phyloP scores from a whole-genome alignment of 2,888 invertebrate genomes.

The Melieria picta region DNA sequence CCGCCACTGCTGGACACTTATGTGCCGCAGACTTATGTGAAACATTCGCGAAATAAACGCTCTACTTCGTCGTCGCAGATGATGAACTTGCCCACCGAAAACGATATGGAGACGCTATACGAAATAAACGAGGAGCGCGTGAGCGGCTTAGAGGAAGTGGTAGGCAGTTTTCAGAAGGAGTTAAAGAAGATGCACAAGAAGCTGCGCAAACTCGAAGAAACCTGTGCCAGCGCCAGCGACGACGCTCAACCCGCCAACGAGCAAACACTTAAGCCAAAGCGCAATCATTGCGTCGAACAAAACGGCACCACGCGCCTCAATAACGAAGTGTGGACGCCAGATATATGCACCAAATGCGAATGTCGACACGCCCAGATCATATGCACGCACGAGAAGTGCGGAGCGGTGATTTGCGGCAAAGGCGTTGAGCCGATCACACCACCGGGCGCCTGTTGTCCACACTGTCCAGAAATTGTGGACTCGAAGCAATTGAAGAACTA shows the following conservation, averaged over 20 bases:
- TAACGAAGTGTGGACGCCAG: slow-evolving; percentile 67
- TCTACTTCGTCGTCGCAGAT: slow-evolving; percentile 31
- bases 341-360: slow-evolving; percentile 68
- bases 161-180: slow-evolving; percentile 68
- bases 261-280: slow-evolving; percentile 48
- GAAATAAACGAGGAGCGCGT: slow-evolving; percentile 67
- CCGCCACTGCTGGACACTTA: slow-evolving; percentile 57
- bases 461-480: slow-evolving; percentile 50
- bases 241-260: background rate
- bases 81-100: slow-evolving; percentile 7
- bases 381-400: slow-evolving; percentile 66
- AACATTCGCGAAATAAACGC: slow-evolving; percentile 52
- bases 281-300: slow-evolving; percentile 64
- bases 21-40: slow-evolving; percentile 59
- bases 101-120: slow-evolving; percentile 54
- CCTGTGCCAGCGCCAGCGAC: background rate
- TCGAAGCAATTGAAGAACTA: too few species aligned
- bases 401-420: slow-evolving; percentile 59
- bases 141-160: slow-evolving; percentile 69
- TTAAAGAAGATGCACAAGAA: slow-evolving; percentile 68
- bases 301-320: slow-evolving; percentile 64
- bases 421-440: slow-evolving; percentile 58
- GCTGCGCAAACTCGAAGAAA: slow-evolving; percentile 65
- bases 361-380: slow-evolving; percentile 67
- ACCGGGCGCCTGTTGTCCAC: slow-evolving; percentile 66